phyloP scores from a whole-genome alignment of 2,888 invertebrate genomes.

The Leptinotarsa tumamoca region DNA sequence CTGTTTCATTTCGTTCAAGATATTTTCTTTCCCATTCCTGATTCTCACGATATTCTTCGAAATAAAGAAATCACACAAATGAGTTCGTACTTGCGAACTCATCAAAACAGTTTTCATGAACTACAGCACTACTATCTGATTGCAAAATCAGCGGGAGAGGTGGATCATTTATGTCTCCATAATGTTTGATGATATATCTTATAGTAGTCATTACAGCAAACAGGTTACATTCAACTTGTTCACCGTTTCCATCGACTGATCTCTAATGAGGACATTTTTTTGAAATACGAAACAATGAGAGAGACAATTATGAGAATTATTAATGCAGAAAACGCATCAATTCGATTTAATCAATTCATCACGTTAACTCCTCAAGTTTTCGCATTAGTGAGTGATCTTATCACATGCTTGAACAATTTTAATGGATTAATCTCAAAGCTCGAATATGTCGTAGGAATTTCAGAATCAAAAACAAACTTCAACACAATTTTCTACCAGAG shows the following conservation, averaged over 20 bases:
- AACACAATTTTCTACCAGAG: background rate
- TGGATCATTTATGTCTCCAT: constrained; percentile 16
- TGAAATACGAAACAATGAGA: constrained; percentile 5
- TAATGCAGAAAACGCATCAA: background rate
- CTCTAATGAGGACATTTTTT: constrained; percentile 15
- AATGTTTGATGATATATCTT: constrained; percentile 13
- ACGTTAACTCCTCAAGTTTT: background rate
- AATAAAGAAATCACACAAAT: background rate
- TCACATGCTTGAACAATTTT: constrained; percentile 7
- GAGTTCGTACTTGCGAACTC: background rate
- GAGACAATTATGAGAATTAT: background rate
- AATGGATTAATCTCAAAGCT: constrained; percentile 20
- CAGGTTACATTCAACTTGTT: constrained; percentile 3
- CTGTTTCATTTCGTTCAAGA: background rate
- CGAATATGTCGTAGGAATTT: constrained; percentile 12
- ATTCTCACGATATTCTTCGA: background rate
- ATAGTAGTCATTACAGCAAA: constrained; percentile 5
- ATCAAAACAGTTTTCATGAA: constrained; percentile 3
- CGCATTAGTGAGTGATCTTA: constrained; percentile 10
- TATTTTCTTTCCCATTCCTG: too few relatives aligned
- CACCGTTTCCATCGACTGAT: background rate
- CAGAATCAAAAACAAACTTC: constrained; percentile 11
- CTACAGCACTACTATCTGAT: background rate
- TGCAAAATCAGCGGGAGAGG: constrained; percentile 5
- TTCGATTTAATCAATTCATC: background rate